Base-by-base conservation (phyloP, 2,797 vertebrate genomes). In the Siniperca obscura region DNA sequence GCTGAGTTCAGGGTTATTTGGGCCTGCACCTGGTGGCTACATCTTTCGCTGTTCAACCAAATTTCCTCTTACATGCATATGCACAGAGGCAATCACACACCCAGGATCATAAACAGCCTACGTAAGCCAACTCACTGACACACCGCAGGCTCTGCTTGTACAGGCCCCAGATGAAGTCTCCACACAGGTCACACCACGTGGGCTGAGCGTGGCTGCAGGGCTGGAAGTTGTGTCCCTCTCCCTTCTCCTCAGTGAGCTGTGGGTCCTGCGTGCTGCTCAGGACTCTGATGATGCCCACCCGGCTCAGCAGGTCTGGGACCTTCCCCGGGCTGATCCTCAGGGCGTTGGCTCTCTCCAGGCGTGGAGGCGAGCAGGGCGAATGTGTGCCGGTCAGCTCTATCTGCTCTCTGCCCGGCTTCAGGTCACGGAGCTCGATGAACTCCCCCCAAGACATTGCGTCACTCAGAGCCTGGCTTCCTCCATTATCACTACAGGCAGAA, bases 161-260 rank as follows among this genome's bases (percentile, higher is more conserved):
- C 52, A 98, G 94, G 61, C 98, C 98, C 98, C 98, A 99, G 93
- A 99, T 97, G 94, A 99, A 99, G 84, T 99, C 98, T 14, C 98
- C 98, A 79, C 98, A 99, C 89, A 98, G 96, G 91, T 99, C 98
- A 80, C 98, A 99, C 98, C 98, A 99, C 60, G 97, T 97, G 84
- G 97, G 97, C 82, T 97, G 97, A 66, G 97, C 92, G 30, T 97
- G 96, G 87, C 96, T 96, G 59, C 96, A 97, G 10, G 97, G 97
- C 80, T 97, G 97, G 93, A 99, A 98, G 90, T 96, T 93, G 83
- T 99, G 98, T 0, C 97, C 98, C 65, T 95, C 95, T 76, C 97
- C 98, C 1, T 88, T 94, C 86, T 90, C 95, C 70, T 95, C 96
- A 0, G 90, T 88, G 55, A 92, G 86, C 36, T 94, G 90, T 0